Evolutionary conservation across 1,140 invertebrate genomes (phyloP).

Genomic region (Ceratosolen solmsi): DNA sequence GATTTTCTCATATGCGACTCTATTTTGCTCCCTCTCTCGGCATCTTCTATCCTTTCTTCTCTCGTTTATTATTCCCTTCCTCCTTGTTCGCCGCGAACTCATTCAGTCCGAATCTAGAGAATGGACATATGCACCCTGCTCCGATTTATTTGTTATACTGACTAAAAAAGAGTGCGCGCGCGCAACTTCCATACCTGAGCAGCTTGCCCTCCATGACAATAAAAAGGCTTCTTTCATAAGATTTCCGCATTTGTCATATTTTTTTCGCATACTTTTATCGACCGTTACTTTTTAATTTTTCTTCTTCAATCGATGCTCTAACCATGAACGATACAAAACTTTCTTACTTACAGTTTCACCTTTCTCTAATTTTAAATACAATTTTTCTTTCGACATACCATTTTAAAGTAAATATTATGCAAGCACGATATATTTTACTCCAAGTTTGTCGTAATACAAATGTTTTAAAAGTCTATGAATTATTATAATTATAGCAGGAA

Average conservation of each 20-base stretch:
- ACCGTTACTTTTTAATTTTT: no score
- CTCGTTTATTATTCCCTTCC: background rate
- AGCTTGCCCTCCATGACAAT: constrained; percentile 40
- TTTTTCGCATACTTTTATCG: no score
- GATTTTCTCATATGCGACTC: background rate
- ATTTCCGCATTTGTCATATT: background rate
- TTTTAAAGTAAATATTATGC: no score
- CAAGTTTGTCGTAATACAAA: no score
- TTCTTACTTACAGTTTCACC: no score
- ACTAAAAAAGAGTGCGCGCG: constrained; percentile 18
- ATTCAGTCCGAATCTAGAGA: background rate
- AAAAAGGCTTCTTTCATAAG: constrained; percentile 32
- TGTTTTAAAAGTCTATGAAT: no score
- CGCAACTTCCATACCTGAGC: constrained; percentile 21
- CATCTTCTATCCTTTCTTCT: background rate
- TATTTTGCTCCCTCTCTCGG: background rate
- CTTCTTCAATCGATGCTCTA: no score
- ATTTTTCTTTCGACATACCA: no score
- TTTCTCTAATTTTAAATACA: no score
- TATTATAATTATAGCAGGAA: no score
- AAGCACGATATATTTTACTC: no score
- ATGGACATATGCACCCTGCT: background rate
- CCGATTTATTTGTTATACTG: background rate
- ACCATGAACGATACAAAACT: no score
- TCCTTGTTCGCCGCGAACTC: background rate